Conservation (phyloP, 2,888 invertebrate genomes). For the Geotrupes spiniger region DNA sequence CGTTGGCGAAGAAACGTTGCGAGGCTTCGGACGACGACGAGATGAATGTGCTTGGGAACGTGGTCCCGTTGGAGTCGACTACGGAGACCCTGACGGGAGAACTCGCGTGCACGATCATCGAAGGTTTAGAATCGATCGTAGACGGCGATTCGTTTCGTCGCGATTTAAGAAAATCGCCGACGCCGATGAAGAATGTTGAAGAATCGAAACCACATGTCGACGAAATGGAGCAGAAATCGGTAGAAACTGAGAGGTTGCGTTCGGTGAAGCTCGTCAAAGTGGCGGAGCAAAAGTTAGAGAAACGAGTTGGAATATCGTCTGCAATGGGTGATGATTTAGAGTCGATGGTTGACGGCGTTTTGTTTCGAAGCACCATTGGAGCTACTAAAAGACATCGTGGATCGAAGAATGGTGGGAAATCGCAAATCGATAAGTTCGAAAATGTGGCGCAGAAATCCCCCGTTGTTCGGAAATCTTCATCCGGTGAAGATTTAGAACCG, state of each 20-base stretch:
- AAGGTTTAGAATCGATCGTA: background rate
- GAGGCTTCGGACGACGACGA: background rate
- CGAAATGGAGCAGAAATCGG: background rate
- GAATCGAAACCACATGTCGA: background rate
- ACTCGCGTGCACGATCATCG: background rate
- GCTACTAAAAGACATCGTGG: too few species aligned
- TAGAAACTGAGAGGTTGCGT: too few species aligned
- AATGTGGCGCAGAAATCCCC: background rate
- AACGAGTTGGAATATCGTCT: too few species aligned
- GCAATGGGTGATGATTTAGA: too few species aligned
- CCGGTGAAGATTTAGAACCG: background rate
- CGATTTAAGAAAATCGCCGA: background rate
- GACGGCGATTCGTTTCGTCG: background rate
- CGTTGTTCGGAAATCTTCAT: constrained; percentile 10
- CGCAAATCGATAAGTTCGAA: too few species aligned
- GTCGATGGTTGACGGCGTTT: too few species aligned
- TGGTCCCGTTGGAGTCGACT: background rate
- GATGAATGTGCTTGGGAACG: too few species aligned
- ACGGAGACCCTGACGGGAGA: background rate
- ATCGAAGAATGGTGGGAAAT: too few species aligned
- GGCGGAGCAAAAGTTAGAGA: too few species aligned
- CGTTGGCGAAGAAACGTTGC: constrained; percentile 31
- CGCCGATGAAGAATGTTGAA: background rate
- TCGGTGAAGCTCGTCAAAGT: too few species aligned
- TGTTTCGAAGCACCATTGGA: too few species aligned